These are phyloP conservation scores for Thamnophis sirtalis DNA, from an alignment of 2,113 vertebrate genomes.

Conservation along the genomic window DNA sequence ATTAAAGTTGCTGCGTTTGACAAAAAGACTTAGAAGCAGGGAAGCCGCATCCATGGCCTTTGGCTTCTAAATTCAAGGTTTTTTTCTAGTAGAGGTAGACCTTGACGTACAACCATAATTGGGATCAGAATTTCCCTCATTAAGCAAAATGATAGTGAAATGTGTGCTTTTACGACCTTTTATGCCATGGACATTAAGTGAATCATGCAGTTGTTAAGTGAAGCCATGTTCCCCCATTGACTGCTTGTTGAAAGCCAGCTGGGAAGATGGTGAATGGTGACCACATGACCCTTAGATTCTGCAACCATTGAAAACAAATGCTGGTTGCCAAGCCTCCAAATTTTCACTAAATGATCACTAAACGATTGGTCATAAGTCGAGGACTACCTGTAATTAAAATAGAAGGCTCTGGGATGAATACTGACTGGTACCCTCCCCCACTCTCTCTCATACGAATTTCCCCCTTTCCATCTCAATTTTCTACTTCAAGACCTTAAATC, in stretches of 20 bases:
- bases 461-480: not conserved
- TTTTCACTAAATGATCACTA: not conserved
- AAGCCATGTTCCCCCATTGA: too few species aligned
- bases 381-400: not conserved
- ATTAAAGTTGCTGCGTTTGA: too few species aligned
- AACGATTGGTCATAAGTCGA: not conserved
- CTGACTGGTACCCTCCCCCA: not conserved
- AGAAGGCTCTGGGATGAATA: not conserved
- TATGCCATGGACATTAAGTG: too few species aligned
- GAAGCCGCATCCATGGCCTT: not conserved
- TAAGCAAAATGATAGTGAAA: too few species aligned
- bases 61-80: not conserved
- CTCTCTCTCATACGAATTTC: not conserved
- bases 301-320: too few species aligned
- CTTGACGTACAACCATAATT: too few species aligned
- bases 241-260: too few species aligned
- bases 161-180: too few species aligned
- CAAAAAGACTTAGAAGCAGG: not conserved
- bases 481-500: not conserved
- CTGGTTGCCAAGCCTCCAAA: not conserved
- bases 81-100: not conserved
- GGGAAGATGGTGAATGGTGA: too few species aligned
- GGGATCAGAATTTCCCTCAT: too few species aligned
- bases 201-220: too few species aligned
- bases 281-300: too few species aligned